These are phyloP conservation scores for Myotis daubentonii DNA, from an alignment of 2,797 vertebrate genomes.

Conservation along the genomic window DNA sequence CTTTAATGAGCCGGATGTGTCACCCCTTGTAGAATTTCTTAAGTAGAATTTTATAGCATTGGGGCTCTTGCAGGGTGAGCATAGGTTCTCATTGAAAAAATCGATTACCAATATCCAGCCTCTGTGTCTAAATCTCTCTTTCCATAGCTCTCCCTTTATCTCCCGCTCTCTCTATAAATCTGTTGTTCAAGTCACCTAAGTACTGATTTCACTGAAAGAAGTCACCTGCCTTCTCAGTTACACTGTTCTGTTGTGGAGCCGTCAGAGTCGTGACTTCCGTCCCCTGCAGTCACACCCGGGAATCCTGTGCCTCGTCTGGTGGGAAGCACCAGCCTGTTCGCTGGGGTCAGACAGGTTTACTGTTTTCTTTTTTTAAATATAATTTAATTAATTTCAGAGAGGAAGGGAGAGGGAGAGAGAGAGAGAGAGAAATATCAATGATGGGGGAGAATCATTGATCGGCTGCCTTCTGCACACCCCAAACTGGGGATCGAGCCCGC, in stretches of 20 bases:
- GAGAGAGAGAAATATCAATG: no score
- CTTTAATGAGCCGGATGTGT: no score
- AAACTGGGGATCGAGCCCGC: no score
- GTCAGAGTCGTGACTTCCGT: background rate
- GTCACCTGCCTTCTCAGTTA: background rate
- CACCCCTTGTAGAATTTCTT: background rate
- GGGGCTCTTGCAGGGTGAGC: background rate
- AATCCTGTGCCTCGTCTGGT: background rate
- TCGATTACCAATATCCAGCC: background rate
- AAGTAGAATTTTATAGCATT: background rate
- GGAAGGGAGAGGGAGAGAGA: no score
- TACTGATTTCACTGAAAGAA: background rate
- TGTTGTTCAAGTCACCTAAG: background rate
- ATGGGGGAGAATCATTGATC: no score
- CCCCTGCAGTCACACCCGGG: conserved; percentile 42
- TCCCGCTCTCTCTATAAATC: background rate
- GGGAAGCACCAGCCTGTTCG: background rate
- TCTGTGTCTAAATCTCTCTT: background rate
- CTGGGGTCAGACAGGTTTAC: background rate
- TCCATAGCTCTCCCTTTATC: background rate
- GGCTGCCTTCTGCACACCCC: no score
- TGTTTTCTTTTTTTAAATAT: background rate
- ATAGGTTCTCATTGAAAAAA: background rate
- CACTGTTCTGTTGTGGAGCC: background rate
- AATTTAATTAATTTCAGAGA: no score